phyloP scores from a whole-genome alignment of 2,113 vertebrate species.

The Argyrosomus japonicus region DNA sequence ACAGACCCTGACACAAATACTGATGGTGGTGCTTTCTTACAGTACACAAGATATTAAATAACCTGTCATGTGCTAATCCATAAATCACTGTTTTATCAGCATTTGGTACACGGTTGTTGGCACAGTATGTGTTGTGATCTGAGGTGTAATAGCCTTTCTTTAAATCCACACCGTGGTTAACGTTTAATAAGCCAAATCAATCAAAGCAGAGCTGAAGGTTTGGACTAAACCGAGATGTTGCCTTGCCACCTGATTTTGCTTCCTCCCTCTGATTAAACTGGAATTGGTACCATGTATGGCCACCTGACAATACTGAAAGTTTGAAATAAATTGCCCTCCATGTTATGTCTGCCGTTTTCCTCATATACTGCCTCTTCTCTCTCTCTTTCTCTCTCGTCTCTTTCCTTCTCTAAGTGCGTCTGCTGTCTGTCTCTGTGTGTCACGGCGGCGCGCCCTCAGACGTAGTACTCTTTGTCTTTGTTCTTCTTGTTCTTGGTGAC shows the following conservation, averaged over 20 bases:
- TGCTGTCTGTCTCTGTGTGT: conserved; percentile 61
- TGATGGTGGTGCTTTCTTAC: conserved; percentile 60
- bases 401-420: conserved; percentile 67
- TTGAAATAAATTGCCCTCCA: conserved; percentile 32
- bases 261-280: conserved; percentile 27
- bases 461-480: conserved; percentile 97
- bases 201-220: conserved; percentile 16
- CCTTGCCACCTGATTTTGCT: conserved; percentile 8
- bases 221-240: conserved; percentile 9
- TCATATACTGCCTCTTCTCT: conserved; percentile 35
- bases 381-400: conserved; percentile 61
- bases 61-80: conserved; percentile 32
- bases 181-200: conserved; percentile 24
- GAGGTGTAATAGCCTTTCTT: conserved; percentile 34
- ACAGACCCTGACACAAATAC: conserved; percentile 70
- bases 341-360: conserved; percentile 23
- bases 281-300: conserved; percentile 27
- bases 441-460: conserved; percentile 82
- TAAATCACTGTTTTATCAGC: conserved; percentile 47
- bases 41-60: conserved; percentile 58
- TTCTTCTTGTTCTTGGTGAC: conserved; percentile 94
- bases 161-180: conserved; percentile 7
- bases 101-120: conserved; percentile 63
- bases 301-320: conserved; percentile 68
- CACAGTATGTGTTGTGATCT: conserved; percentile 57